Base-by-base conservation (phyloP, 1,140 invertebrate genomes). In the Drosophila prosaltans region DNA sequence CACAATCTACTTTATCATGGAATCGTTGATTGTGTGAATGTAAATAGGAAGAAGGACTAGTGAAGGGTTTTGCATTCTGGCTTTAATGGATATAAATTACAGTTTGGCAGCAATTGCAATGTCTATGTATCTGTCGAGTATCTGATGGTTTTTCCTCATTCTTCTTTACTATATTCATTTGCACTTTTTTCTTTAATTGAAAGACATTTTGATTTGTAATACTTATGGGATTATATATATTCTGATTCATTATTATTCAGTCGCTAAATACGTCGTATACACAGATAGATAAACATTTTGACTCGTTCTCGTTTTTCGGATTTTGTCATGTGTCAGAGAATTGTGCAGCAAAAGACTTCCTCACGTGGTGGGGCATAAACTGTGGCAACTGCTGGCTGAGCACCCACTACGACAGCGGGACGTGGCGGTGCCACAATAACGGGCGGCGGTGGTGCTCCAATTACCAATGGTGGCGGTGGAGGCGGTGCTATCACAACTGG, bases 381-480 rank as follows among this genome's bases (percentile, higher is more conserved):
- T 7, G 72, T 70, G 74, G 74, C 73, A 21, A 76, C 57, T 0
- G 57, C 54, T 43, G 68, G 65, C 39, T 69, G 81, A n/a, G 70
- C 73, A 16, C 62, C 68, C n/a, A 84, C 61, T n/a, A 80, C 69
- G 11, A 85, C 80, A 8, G 81, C 45, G 26, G 65, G 80, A 2
- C 67, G 69, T 39, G 75, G 73, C 3, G 74, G 81, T 10, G 81
- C 45, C 1, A 43, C 32, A 16, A 78, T 43, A 9, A 71, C 39
- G 1, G 72, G 64, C 1, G 73, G 65, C 8, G 73, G 45, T n/a
- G 74, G 74, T 21, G 74, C 73, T 41, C 73, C 73, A 36, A 36
- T 36, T 6, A 36, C 6, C 32, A 36, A 36, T 36, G 32, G 32
- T 2, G 72, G 64, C 1, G 73, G 65, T 8, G 73, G 45, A 4